Evolutionary conservation across 2,797 vertebrate species (phyloP).

Genomic region (Protosalanx chinensis): DNA sequence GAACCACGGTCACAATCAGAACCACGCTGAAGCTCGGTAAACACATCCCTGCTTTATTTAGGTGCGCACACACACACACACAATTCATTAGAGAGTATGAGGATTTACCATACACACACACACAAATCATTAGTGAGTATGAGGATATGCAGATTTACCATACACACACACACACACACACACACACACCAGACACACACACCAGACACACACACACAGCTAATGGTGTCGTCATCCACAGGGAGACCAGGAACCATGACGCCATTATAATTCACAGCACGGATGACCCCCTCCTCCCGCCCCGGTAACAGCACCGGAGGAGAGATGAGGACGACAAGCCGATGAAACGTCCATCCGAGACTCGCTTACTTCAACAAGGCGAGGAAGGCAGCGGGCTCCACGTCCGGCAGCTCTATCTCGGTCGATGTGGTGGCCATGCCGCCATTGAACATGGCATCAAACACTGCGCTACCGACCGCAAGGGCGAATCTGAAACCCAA

Average conservation of each 20-base stretch:
- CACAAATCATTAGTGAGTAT: too few relatives aligned
- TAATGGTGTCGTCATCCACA: background rate
- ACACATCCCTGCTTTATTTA: too few relatives aligned
- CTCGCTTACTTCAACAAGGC: constrained; percentile 83
- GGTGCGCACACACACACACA: too few relatives aligned
- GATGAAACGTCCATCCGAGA: background rate
- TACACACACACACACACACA: background rate
- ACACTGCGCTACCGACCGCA: constrained; percentile 85
- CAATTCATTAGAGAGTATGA: too few relatives aligned
- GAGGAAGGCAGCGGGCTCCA: constrained; percentile 85
- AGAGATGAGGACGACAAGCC: background rate
- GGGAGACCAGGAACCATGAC: background rate
- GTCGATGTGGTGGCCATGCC: constrained; percentile 89
- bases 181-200: background rate
- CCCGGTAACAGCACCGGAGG: background rate
- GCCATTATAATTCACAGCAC: background rate
- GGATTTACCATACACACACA: too few relatives aligned
- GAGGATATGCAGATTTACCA: too few relatives aligned
- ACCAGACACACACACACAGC: background rate
- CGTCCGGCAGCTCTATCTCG: constrained; percentile 86
- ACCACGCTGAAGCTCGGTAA: too few relatives aligned
- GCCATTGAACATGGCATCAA: constrained; percentile 89
- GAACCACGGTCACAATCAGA: background rate
- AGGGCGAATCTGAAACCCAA: constrained; percentile 78
- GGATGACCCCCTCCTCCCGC: background rate